Evolutionary conservation across 2,797 vertebrate genomes (phyloP).

Genomic region (Chromobotia macracanthus): DNA sequence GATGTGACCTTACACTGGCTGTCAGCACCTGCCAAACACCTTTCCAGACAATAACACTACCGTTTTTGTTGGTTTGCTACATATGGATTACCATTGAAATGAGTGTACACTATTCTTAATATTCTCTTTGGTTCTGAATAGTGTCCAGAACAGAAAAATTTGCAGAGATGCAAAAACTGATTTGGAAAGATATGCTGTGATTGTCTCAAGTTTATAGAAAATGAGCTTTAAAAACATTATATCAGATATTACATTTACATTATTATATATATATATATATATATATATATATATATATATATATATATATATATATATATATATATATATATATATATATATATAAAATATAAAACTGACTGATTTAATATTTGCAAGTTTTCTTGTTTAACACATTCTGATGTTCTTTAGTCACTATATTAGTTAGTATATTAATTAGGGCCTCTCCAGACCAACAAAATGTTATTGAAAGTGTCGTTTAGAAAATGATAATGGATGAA

Average conservation of each 20-base stretch:
- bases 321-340: no score
- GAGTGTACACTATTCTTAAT: no score
- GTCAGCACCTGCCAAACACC: neutral
- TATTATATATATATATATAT: no score
- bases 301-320: no score
- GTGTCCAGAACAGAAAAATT: neutral
- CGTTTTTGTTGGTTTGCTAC: neutral
- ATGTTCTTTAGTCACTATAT: neutral
- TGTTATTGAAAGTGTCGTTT: neutral
- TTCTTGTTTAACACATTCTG: neutral
- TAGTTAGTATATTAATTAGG: neutral
- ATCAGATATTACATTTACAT: no score
- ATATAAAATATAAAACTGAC: slow-evolving; percentile 18
- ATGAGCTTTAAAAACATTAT: no score
- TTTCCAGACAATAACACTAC: neutral
- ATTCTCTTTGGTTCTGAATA: no score
- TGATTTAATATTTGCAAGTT: neutral
- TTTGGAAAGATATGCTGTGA: slow-evolving; percentile 4
- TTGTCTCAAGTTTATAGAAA: no score
- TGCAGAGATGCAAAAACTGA: neutral
- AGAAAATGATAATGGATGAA: neutral
- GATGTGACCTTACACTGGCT: neutral
- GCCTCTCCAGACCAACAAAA: neutral
- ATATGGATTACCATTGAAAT: no score
- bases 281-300: no score